These are phyloP conservation scores for Calliopsis andreniformis DNA, from an alignment of 1,140 invertebrate genomes.

Conservation along the genomic window DNA sequence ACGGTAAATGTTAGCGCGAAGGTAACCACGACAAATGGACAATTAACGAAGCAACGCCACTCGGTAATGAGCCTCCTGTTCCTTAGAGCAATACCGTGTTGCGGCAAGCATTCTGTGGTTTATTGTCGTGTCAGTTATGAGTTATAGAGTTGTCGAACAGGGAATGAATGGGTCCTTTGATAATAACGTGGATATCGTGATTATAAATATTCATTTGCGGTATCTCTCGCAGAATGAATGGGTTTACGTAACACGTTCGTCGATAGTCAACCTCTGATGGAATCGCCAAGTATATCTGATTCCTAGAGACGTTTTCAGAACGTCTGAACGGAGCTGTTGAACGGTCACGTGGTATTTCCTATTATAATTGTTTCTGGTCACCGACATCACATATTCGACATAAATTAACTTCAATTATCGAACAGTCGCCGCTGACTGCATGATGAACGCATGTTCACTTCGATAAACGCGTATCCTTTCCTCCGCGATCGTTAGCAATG, in stretches of 20 bases:
- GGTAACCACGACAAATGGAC: neutral
- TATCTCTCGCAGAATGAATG: constrained; percentile 18
- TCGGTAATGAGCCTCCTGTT: constrained; percentile 22
- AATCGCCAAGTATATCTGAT: neutral
- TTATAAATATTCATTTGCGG: constrained; percentile 5
- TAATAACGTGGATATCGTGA: constrained; percentile 21
- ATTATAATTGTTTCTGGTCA: too few species aligned
- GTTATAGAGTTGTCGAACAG: constrained; percentile 39
- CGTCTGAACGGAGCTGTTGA: neutral
- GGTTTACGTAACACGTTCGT: constrained; percentile 24
- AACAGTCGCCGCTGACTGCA: constrained; percentile 10
- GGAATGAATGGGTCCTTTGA: constrained; percentile 27
- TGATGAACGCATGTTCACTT: constrained; percentile 21
- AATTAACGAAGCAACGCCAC: constrained; percentile 11
- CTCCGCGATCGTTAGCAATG: constrained; percentile 36
- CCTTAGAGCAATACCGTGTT: neutral
- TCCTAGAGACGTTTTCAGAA: neutral
- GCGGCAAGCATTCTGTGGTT: constrained; percentile 28
- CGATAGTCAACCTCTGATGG: neutral
- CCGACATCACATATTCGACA: neutral
- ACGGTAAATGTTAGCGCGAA: neutral
- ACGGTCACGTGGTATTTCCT: too few species aligned
- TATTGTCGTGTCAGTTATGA: constrained; percentile 41
- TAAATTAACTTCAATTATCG: constrained; percentile 18
- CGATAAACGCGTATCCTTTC: neutral